A percentile compares a stretch with the other conserved stretches of the same genome.
These are phyloP conservation scores for Furcula furcula DNA, from an alignment of 2,888 invertebrate species.

Conservation along the genomic window DNA sequence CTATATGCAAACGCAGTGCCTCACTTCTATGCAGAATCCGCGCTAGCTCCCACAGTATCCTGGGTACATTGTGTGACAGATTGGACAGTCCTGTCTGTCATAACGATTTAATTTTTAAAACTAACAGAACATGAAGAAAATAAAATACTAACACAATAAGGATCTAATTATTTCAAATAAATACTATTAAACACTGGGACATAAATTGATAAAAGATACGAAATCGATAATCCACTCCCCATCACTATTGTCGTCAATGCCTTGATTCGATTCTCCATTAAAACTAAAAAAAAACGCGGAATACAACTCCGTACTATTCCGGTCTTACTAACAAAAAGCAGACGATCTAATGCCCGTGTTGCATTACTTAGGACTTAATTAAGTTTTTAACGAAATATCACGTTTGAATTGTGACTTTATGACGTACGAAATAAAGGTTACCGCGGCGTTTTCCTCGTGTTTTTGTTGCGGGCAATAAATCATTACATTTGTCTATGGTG, in stretches of 20 bases:
- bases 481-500: conserved; percentile 68
- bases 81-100: no score
- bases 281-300: conserved; percentile 52
- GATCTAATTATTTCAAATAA: no score
- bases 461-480: conserved; percentile 62
- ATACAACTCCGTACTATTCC: conserved; percentile 44
- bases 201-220: no score
- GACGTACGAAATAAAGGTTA: neutral
- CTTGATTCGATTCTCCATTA: conserved; percentile 65
- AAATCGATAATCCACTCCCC: conserved; percentile 23
- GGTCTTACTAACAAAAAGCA: conserved; percentile 50
- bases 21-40: no score
- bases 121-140: no score
- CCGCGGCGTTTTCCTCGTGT: conserved; percentile 9
- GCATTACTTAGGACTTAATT: conserved; percentile 34
- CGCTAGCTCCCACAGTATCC: no score
- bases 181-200: no score
- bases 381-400: conserved; percentile 12
- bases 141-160: no score
- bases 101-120: no score
- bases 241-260: conserved; percentile 40
- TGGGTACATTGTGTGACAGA: no score
- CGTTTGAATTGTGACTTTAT: conserved; percentile 8
- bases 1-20: no score
- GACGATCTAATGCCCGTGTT: conserved; percentile 43